Percentiles rank a stretch among this genome's conserved stretches.
Conservation (phyloP, 2,797 vertebrate species). For the Xenentodon cancila region DNA sequence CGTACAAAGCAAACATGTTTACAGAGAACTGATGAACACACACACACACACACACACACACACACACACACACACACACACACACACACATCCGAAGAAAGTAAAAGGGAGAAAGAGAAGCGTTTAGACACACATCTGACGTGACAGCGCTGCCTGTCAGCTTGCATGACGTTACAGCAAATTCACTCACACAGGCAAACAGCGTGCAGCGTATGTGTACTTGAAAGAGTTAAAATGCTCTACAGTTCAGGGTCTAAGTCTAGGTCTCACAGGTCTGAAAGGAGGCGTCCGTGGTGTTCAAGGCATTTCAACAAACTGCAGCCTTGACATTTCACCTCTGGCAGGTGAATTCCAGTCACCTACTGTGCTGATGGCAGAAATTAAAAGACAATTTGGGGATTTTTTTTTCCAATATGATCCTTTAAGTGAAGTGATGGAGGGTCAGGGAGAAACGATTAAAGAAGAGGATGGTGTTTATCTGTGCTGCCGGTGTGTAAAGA, state of each 20-base stretch:
- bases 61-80: not conserved
- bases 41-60: not conserved
- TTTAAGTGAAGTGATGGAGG: not conserved
- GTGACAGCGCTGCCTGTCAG: constrained; percentile 64
- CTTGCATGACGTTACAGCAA: constrained; percentile 57
- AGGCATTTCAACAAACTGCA: too few relatives aligned
- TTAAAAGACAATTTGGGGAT: too few relatives aligned
- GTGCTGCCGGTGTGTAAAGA: constrained; percentile 15
- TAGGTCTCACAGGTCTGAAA: too few relatives aligned
- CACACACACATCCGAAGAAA: constrained; percentile 26
- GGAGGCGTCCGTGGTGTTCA: too few relatives aligned
- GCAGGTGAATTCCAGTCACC: too few relatives aligned
- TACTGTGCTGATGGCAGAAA: too few relatives aligned
- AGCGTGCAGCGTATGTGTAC: not conserved
- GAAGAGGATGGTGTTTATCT: constrained; percentile 21
- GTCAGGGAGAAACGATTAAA: not conserved
- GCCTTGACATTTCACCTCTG: too few relatives aligned
- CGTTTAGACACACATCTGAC: constrained; percentile 48
- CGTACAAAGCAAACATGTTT: constrained; percentile 21
- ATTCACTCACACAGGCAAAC: constrained; percentile 26
- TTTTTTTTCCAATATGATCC: too few relatives aligned
- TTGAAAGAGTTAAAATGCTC: constrained; percentile 6
- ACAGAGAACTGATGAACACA: constrained; percentile 10
- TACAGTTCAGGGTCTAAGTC: not conserved
- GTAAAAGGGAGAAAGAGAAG: constrained; percentile 15